These are phyloP conservation scores for Meta bourneti DNA, from an alignment of 2,888 invertebrate genomes.

Conservation along the genomic window DNA sequence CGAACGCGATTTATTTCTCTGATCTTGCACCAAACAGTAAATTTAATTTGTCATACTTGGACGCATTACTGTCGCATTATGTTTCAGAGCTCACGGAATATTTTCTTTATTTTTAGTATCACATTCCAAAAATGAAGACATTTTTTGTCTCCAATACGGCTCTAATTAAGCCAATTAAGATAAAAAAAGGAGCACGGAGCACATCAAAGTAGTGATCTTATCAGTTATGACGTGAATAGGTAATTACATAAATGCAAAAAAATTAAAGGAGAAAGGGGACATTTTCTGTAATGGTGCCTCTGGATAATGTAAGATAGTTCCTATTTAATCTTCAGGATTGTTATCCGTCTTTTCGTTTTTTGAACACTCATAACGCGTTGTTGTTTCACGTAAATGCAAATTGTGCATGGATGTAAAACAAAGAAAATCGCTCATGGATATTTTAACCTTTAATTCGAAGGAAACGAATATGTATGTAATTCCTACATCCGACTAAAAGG, in stretches of 20 bases:
- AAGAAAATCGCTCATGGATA: too few species aligned
- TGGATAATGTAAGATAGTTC: conserved; percentile 5
- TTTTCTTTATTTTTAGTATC: background rate
- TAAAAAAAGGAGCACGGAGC: conserved; percentile 10
- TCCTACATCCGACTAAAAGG: too few species aligned
- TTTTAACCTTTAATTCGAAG: too few species aligned
- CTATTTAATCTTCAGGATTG: conserved; percentile 20
- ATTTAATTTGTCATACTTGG: conserved; percentile 23
- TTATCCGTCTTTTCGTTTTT: conserved; percentile 16
- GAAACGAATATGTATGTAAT: too few species aligned
- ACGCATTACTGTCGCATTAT: conserved; percentile 8
- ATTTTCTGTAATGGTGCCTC: conserved; percentile 25
- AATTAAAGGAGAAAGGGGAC: background rate
- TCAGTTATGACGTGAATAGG: conserved; percentile 32
- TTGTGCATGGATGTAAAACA: too few species aligned
- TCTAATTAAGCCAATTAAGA: conserved; percentile 52
- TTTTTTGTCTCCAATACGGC: conserved; percentile 25
- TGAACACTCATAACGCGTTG: background rate
- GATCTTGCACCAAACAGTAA: conserved; percentile 3
- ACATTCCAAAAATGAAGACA: background rate
- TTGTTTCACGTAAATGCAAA: background rate
- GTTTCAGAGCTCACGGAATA: conserved; percentile 12
- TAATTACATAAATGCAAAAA: conserved; percentile 41
- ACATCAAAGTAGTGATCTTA: conserved; percentile 46
- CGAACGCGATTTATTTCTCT: conserved; percentile 5